Evolutionary conservation across 2,113 vertebrate species (phyloP).

Genomic region (human): DNA sequence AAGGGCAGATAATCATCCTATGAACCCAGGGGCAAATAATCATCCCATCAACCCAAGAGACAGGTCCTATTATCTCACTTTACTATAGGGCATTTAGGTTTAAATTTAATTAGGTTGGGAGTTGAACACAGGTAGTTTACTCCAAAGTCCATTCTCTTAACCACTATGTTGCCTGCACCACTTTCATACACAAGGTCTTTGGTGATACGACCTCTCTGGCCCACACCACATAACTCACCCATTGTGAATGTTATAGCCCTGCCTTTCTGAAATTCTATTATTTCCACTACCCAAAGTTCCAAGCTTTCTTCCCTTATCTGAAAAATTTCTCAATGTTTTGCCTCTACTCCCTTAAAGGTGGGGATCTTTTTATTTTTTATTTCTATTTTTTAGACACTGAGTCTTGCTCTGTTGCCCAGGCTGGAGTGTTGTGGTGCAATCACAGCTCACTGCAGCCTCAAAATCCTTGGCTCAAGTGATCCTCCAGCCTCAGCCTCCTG

Average conservation of each 20-base stretch:
- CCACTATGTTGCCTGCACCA: background rate
- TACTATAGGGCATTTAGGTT: background rate
- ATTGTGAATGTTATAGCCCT: background rate
- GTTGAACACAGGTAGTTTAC: background rate
- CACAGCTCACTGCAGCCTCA: too few species aligned
- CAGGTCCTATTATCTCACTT: background rate
- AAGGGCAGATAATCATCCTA: background rate
- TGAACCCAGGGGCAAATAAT: too few species aligned
- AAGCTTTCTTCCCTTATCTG: background rate
- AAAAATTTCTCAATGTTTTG: background rate
- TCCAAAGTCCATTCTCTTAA: background rate
- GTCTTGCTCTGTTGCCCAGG: too few species aligned
- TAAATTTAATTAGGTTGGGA: background rate
- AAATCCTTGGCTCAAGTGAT: too few species aligned
- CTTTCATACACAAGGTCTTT: background rate
- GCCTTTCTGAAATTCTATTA: background rate
- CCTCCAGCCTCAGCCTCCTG: too few species aligned
- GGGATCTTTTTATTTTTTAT: background rate
- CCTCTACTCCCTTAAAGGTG: background rate
- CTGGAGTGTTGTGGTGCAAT: too few species aligned
- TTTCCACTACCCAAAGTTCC: background rate
- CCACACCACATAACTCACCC: too few species aligned
- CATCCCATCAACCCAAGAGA: background rate
- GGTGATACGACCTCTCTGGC: background rate
- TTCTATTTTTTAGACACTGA: too few species aligned